Evolutionary conservation across 2,888 invertebrate genomes (phyloP).

Genomic region (Achlya flavicornis): DNA sequence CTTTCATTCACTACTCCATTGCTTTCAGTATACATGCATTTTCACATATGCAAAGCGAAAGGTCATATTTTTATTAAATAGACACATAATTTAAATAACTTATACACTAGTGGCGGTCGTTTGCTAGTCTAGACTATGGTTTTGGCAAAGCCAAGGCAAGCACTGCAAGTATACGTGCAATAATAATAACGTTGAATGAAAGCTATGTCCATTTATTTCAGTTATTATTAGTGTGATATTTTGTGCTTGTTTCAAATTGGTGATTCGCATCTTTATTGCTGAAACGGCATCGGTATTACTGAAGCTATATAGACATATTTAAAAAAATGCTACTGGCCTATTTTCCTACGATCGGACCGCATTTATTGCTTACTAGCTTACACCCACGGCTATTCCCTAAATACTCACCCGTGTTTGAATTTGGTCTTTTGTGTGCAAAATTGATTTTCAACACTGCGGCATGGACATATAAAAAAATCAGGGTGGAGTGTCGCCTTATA

Average conservation of each 20-base stretch:
- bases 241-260: neutral
- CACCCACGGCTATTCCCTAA: too few relatives aligned
- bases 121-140: slow-evolving; percentile 63
- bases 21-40: neutral
- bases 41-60: neutral
- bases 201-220: slow-evolving; percentile 10
- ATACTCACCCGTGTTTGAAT: too few relatives aligned
- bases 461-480: too few relatives aligned
- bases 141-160: slow-evolving; percentile 70
- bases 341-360: too few relatives aligned
- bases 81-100: slow-evolving; percentile 58
- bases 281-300: neutral
- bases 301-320: too few relatives aligned
- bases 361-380: too few relatives aligned
- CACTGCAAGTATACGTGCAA: slow-evolving; percentile 27
- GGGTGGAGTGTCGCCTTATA: too few relatives aligned
- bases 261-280: neutral
- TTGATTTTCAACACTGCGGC: too few relatives aligned
- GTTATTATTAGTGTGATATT: neutral
- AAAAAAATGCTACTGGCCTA: too few relatives aligned
- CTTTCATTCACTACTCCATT: neutral
- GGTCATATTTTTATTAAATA: slow-evolving; percentile 23
- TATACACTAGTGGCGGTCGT: slow-evolving; percentile 55
- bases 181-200: slow-evolving; percentile 25
- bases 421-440: too few relatives aligned